Percentiles rank a stretch among this genome's conserved stretches.
Conservation (phyloP, 2,113 vertebrate species). For the Ploceus nigricollis region DNA sequence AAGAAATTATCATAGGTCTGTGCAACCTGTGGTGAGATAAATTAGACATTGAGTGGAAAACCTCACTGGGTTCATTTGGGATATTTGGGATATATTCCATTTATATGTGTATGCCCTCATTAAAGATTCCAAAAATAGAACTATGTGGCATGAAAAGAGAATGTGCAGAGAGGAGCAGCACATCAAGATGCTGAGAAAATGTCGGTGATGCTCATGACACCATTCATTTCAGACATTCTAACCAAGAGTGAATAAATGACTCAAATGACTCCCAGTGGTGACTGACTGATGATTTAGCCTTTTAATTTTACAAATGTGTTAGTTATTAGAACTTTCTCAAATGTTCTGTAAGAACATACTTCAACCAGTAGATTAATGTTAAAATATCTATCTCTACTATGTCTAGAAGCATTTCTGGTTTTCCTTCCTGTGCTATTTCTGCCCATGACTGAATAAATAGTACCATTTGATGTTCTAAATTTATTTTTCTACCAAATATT, state of each 20-base stretch:
- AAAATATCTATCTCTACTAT: not conserved
- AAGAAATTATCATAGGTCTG: not conserved
- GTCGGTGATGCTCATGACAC: not conserved
- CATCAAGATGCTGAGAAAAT: not conserved
- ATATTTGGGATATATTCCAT: not conserved
- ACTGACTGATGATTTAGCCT: not conserved
- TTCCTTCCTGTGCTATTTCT: not conserved
- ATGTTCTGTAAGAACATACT: not conserved
- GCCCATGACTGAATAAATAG: not conserved
- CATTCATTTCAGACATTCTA: not conserved
- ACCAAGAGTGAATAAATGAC: not conserved
- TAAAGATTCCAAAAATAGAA: conserved; percentile 15
- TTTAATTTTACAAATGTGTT: not conserved
- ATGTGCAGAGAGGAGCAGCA: not conserved
- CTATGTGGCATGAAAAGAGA: not conserved
- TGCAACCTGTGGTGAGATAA: not conserved
- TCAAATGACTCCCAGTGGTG: not conserved
- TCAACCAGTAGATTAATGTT: not conserved
- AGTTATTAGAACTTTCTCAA: not conserved
- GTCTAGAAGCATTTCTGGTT: not conserved
- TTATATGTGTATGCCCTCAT: not conserved
- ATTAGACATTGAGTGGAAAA: not conserved
- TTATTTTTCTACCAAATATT: not conserved
- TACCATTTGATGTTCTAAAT: not conserved
- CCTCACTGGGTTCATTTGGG: not conserved